A percentile compares a stretch with the other conserved stretches of the same genome.
Conservation (phyloP, 2,113 vertebrate species). For the Myiagra hebetior region DNA sequence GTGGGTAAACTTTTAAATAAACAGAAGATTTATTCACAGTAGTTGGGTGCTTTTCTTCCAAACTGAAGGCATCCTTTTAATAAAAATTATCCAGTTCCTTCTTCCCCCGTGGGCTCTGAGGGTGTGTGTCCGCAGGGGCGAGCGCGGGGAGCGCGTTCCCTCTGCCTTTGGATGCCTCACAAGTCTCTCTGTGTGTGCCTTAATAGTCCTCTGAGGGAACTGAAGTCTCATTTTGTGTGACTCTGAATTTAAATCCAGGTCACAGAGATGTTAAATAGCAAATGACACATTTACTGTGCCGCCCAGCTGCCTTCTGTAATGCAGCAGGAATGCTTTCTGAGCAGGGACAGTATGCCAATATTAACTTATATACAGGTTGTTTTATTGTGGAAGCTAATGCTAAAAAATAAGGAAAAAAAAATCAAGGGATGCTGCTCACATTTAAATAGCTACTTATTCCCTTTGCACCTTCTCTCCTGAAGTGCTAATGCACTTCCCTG, state of each 20-base stretch:
- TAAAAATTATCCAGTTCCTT: conserved; percentile 37
- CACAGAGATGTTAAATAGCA: conserved; percentile 81
- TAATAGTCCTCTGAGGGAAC: conserved; percentile 75
- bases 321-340: conserved; percentile 65
- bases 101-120: background rate
- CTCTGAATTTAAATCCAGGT: conserved; percentile 81
- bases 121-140: conserved; percentile 1
- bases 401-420: background rate
- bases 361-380: conserved; percentile 53
- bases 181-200: conserved; percentile 70
- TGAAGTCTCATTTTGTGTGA: conserved; percentile 76
- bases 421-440: conserved; percentile 25
- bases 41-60: conserved; percentile 18
- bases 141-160: conserved; percentile 1
- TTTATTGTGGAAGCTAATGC: conserved; percentile 43
- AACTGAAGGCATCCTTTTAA: conserved; percentile 59
- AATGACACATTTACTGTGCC: conserved; percentile 79
- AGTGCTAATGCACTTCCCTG: conserved; percentile 39
- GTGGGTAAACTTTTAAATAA: conserved; percentile 37
- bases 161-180: conserved; percentile 66
- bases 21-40: conserved; percentile 62
- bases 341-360: conserved; percentile 66
- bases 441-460: conserved; percentile 61
- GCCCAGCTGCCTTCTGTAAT: conserved; percentile 76
- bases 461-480: conserved; percentile 38